Percentiles rank a stretch among this genome's conserved stretches.
Evolutionary conservation across 2,797 vertebrate genomes (phyloP).

Genomic region (Morus bassanus): DNA sequence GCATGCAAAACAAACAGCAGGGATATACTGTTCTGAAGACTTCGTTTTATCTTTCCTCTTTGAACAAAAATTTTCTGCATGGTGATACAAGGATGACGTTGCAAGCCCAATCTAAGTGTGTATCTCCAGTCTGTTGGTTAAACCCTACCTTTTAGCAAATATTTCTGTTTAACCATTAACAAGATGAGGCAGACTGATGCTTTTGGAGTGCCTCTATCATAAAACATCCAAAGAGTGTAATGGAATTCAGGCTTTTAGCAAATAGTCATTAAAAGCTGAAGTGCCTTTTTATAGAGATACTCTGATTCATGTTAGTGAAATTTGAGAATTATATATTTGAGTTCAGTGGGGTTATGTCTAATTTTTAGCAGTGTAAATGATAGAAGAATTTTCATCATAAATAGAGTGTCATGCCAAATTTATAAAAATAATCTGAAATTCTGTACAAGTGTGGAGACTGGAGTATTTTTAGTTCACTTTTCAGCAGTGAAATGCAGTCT

Average conservation of each 20-base stretch:
- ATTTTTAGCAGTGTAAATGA: background rate
- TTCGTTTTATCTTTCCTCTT: background rate
- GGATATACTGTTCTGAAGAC: background rate
- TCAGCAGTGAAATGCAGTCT: background rate
- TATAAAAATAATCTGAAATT: background rate
- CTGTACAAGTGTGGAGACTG: background rate
- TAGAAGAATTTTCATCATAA: background rate
- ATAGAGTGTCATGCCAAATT: background rate
- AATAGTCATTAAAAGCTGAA: background rate
- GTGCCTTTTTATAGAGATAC: background rate
- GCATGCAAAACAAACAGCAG: conserved; percentile 15
- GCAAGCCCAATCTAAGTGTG: background rate
- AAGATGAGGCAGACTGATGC: background rate
- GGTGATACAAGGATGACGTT: background rate
- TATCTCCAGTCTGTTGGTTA: background rate
- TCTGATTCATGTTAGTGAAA: background rate
- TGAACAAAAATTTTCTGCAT: background rate
- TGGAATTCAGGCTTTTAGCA: background rate
- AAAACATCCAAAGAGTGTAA: background rate
- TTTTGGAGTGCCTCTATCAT: background rate
- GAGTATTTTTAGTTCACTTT: background rate
- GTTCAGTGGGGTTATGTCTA: background rate
- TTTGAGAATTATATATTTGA: background rate
- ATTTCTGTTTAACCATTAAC: background rate
- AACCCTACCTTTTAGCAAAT: background rate